Base-by-base conservation (phyloP, 1,140 invertebrate genomes). In the Nephila pilipes region DNA sequence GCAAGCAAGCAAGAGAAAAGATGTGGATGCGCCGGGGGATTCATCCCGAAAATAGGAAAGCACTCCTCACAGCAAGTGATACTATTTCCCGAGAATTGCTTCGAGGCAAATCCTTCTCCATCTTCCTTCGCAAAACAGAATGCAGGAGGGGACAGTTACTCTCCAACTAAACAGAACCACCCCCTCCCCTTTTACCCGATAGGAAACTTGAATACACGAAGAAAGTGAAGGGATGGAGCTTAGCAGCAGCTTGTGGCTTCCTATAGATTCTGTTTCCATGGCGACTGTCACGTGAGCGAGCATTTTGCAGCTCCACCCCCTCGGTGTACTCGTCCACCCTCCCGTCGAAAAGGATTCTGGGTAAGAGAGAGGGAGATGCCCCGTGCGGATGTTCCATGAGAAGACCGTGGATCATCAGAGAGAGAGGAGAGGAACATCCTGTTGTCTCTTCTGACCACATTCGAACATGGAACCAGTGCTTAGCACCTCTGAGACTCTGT, bases 251-350 rank as follows among this genome's bases (percentile, higher is more conserved):
- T 92, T 92, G 90, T 92, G 90, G 90, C 90, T 92, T 92, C 80
- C 90, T 92, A 92, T 92, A 92, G 90, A 92, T 92, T 92, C 79
- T 25, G 90, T 92, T 69, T 55, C 90, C 63, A 92, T 92, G 90
- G 60, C 60, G 54, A 92, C 90, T 57, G 81, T 92, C 90, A 92
- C 90, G 90, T 92, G 90, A 92, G 80, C 57, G 90, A 92, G 79
- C 90, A 69, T 92, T 92, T 92, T 65, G 90, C 90, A 92, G 90
- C 90, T 92, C 90, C 90, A 92, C 90, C 90, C 90, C 90, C 90
- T 91, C 88, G 55, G 46, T 81, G 54, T 90, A 20, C 81, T 38
- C 80, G n/a, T 38, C 65, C 90, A 36, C 25, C 75, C 55, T 29
- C 69, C 75, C 88, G 65, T 22, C 88, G 88, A 90, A 90, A 65